Conservation (phyloP, 23 tunicate species). For the Halocynthia roretzi region DNA sequence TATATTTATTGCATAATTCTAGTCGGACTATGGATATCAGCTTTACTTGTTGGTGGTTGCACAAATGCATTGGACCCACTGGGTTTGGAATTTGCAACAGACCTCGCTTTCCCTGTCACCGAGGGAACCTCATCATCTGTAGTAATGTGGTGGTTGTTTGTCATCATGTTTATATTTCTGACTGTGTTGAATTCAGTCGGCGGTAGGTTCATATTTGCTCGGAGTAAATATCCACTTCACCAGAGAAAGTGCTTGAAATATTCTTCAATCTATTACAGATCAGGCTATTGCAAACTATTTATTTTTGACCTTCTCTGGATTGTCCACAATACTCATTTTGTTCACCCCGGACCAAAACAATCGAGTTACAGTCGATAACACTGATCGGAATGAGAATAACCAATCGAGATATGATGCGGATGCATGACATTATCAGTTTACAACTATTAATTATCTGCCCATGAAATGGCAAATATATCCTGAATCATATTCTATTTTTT, state of each 20-base stretch:
- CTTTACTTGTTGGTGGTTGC: not conserved
- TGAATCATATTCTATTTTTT: too few relatives aligned
- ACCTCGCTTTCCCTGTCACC: slow-evolving; percentile 19
- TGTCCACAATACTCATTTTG: slow-evolving; percentile 9
- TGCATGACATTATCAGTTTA: too few relatives aligned
- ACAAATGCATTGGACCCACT: slow-evolving; percentile 17
- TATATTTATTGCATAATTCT: too few relatives aligned
- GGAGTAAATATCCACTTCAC: not conserved
- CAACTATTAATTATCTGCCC: too few relatives aligned
- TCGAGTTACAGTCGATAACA: slow-evolving; percentile 10
- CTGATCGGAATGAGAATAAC: too few relatives aligned
- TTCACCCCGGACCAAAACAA: slow-evolving; percentile 6
- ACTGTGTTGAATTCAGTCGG: slow-evolving; percentile 1
- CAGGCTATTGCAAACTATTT: slow-evolving; percentile 18
- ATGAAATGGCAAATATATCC: too few relatives aligned
- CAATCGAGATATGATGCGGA: too few relatives aligned
- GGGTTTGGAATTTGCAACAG: slow-evolving; percentile 22
- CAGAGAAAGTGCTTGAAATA: not conserved
- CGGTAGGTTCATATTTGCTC: not conserved
- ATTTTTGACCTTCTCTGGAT: slow-evolving; percentile 1
- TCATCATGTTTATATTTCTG: slow-evolving; percentile 16
- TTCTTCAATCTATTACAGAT: not conserved
- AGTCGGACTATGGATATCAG: too few relatives aligned
- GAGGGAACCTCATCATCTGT: slow-evolving; percentile 19
- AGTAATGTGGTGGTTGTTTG: slow-evolving; percentile 8